These are phyloP conservation scores for Periophthalmus magnuspinnatus DNA, from an alignment of 2,797 vertebrate genomes.

Conservation along the genomic window DNA sequence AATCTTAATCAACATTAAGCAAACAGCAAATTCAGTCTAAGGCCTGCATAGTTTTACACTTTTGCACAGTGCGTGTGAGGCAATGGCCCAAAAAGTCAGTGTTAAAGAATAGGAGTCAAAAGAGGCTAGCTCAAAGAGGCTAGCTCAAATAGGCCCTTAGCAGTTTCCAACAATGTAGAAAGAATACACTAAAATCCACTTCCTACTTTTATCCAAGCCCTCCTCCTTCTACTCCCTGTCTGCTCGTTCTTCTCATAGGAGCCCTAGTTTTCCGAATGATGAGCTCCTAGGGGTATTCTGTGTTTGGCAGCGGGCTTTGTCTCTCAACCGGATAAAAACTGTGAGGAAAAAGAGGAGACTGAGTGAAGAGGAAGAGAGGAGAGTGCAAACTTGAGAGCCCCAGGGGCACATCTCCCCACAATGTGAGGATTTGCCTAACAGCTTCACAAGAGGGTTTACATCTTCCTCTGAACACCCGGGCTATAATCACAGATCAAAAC, in stretches of 20 bases:
- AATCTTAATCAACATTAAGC: background rate
- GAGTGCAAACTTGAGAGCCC: constrained; percentile 76
- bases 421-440: constrained; percentile 83
- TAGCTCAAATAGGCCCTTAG: constrained; percentile 59
- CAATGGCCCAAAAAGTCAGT: constrained; percentile 71
- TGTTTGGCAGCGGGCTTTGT: constrained; percentile 82
- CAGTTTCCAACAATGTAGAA: constrained; percentile 58
- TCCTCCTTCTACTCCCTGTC: constrained; percentile 25
- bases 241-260: constrained; percentile 62
- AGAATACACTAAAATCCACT: constrained; percentile 37
- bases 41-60: background rate
- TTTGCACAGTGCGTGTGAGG: constrained; percentile 67
- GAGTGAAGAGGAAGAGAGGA: constrained; percentile 62
- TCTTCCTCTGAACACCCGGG: constrained; percentile 78
- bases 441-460: constrained; percentile 82
- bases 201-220: constrained; percentile 58
- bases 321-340: constrained; percentile 70
- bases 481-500: constrained; percentile 85
- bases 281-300: constrained; percentile 77
- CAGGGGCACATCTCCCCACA: constrained; percentile 74
- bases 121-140: constrained; percentile 57
- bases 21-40: background rate
- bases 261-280: constrained; percentile 74
- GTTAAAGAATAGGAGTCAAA: constrained; percentile 74
- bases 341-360: constrained; percentile 39